phyloP scores from a whole-genome alignment of 2,888 invertebrate species.

The Eurytoma adleriae region DNA sequence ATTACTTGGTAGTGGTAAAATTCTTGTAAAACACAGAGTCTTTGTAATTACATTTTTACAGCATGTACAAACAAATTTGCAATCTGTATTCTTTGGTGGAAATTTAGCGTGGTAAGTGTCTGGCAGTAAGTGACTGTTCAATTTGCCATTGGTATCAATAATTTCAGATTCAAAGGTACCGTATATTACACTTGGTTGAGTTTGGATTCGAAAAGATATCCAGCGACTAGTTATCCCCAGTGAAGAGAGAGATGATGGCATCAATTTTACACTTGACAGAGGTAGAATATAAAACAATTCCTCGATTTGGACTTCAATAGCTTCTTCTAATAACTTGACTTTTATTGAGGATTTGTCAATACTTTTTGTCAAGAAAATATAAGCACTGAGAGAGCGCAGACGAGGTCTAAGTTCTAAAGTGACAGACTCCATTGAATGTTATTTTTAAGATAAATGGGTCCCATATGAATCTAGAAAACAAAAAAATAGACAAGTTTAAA shows the following conservation, averaged over 20 bases:
- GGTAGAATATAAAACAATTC: conserved; percentile 61
- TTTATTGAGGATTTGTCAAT: conserved; percentile 60
- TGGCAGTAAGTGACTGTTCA: conserved; percentile 32
- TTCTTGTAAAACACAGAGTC: conserved; percentile 63
- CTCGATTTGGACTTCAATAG: conserved; percentile 63
- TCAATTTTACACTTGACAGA: conserved; percentile 64
- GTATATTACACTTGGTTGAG: conserved; percentile 65
- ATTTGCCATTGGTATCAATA: conserved; percentile 57
- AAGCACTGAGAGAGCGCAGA: conserved; percentile 69
- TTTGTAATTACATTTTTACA: conserved; percentile 68
- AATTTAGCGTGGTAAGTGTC: conserved; percentile 55
- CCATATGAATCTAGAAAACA: conserved; percentile 34
- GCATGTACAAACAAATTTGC: conserved; percentile 65
- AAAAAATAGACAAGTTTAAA: not conserved
- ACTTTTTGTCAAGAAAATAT: conserved; percentile 63
- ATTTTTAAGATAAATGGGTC: conserved; percentile 11
- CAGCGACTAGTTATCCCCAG: conserved; percentile 66
- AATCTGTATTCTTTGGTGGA: conserved; percentile 60
- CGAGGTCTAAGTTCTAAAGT: conserved; percentile 71
- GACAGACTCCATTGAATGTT: conserved; percentile 58
- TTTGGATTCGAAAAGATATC: conserved; percentile 71
- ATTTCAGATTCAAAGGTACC: conserved; percentile 70
- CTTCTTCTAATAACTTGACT: conserved; percentile 66
- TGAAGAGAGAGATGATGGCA: conserved; percentile 69
- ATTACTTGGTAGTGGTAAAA: conserved; percentile 69